phyloP scores from a whole-genome alignment of 2,113 vertebrate genomes.

The Cheilinus undulatus region DNA sequence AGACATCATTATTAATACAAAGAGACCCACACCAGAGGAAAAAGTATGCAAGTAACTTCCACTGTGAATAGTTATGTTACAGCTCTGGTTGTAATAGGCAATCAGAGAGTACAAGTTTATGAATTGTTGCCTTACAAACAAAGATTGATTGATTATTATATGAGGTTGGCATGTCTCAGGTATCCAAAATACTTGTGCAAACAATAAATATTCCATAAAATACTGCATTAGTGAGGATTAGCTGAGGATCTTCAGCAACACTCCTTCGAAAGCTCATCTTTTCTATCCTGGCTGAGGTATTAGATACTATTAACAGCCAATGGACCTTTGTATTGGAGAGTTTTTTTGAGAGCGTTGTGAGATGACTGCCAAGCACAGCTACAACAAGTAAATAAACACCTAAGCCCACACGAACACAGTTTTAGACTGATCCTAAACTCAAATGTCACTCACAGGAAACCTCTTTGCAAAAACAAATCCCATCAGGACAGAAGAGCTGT shows the following conservation, averaged over 20 bases:
- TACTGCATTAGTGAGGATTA: not conserved
- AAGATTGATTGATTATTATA: no score
- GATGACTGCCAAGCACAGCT: conserved; percentile 29
- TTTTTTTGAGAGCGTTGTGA: conserved; percentile 19
- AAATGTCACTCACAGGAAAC: conserved; percentile 22
- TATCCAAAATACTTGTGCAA: no score
- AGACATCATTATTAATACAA: no score
- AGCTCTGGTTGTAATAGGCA: no score
- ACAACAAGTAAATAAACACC: conserved; percentile 40
- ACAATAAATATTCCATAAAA: no score
- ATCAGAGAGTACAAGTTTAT: no score
- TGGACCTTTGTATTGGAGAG: conserved; percentile 10
- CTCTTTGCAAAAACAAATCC: not conserved
- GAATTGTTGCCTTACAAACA: no score
- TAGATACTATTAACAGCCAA: conserved; percentile 12
- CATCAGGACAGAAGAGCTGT: not conserved
- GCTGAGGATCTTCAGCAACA: not conserved
- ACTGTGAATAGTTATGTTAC: no score
- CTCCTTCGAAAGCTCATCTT: not conserved
- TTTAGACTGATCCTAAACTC: not conserved
- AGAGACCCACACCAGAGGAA: no score
- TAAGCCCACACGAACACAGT: conserved; percentile 1
- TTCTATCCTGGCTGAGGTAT: conserved; percentile 10
- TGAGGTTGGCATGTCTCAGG: no score
- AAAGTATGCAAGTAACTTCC: no score